Base-by-base conservation (phyloP, 2,797 vertebrate species). In the Clarias laeviceps region DNA sequence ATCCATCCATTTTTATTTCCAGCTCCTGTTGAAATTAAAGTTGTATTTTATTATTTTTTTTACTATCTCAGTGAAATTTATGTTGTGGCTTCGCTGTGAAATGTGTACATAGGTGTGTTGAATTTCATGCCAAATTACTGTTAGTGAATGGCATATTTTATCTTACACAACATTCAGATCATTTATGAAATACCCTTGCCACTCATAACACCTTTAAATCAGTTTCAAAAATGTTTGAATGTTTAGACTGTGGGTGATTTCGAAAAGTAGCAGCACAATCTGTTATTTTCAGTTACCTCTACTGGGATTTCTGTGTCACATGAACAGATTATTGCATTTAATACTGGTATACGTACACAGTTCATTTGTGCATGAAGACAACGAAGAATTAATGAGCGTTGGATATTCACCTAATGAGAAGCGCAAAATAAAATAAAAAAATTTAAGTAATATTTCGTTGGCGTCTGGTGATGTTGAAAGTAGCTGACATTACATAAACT, bases 401-500 rank as follows among this genome's bases (percentile, higher is more conserved):
- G 22, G 40, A n/a, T 73, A 68, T 64, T 64, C 27, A 72, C n/a
- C 59, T 73, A 85, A 81, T 74, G 78, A 65, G 68, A 40, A 29
- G 40, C 32, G 40, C 17, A 56, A 4, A 5, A 57, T 81, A 34
- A 34, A 34, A 34, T 54, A 27, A 29, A 7, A 56, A 37, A 40
- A 34, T 40, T 20, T 74, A 81, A 59, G 57, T 32, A 56, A 73
- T 73, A 73, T 85, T 82, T 85, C 61, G 57, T 37, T 81, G 84
- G 8, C 65, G 84, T 62, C 27, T 85, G 68, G 24, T 65, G 57
- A 34, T 17, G 40, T 59, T 37, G 11, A n/a, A 56, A 72, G 56
- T 24, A 50, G 18, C 56, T 5, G 22, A 85, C 29, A 64, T 72
- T 64, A 50, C 77, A 70, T 72, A 32, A 50, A 11, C 34, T 50